Evolutionary conservation across 2,797 vertebrate genomes (phyloP), one percentile per base, ranked within the genome.

Genomic region (Acanthurus lineatus): DNA sequence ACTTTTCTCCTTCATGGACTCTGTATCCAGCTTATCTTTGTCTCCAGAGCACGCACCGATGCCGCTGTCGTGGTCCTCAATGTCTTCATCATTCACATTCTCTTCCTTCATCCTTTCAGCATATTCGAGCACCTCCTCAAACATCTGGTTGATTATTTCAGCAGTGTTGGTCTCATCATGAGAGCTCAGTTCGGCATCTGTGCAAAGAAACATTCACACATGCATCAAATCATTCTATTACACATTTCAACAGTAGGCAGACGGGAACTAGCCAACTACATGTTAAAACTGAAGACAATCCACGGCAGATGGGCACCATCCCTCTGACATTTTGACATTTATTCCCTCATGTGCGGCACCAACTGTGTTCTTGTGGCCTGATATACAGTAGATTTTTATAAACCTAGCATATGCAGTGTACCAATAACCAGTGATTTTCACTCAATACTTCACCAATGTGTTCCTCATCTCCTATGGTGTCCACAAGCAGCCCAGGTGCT

Each of bases 81-180:
- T 47, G 40, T 89, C 84, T 14, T 78, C 78, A 12, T 80, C 60
- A 0, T 32, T 59, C 16, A 0, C 11, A 4, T 54, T 44, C 53
- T 79, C 70, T 15, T 87, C 82, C 25, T 91, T 89, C 7, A 93
- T 82, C 47, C 53, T 77, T 3, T 70, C 92, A 4, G 93, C 93
- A 0, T 87, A 93, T 54, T 95, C 91, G 79, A 96, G 79, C 48
- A 96, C 95, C 12, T 94, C 96, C 28, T 93, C 92, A 28, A 96
- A 96, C 93, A 96, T 94, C 77, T 92, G 89, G 76, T 96, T 95
- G 2, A 96, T 95, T 3, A 94, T 78, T 28, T 93, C 93, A 9
- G 94, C 92, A 0, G 93, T 94, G 89, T 91, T 94, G 73, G 94
- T 87, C 45, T 93, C 93, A 0, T 94, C 90, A 0, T 82, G 88